Base-by-base conservation (phyloP, 2,888 invertebrate species). In the Caenorhabditis virilis region DNA sequence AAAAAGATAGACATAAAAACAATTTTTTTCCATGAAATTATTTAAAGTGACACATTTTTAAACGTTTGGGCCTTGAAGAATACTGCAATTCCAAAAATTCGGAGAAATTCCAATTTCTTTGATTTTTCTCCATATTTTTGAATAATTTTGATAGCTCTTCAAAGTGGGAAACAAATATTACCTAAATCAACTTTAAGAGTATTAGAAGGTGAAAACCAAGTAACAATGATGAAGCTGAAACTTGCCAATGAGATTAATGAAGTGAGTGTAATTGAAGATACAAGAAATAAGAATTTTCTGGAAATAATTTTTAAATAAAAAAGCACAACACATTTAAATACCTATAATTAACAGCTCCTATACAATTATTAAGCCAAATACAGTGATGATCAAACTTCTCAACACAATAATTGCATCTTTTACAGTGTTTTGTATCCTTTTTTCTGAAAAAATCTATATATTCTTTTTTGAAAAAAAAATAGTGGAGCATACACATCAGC, bases 301-400 rank as follows among this genome's bases (percentile, higher is more conserved):
- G 20, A 38, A 45, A 15, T 23, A 42, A 23, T 23, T 23, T 9
- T 4, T 23, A 4, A 23, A 20, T 42, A 2, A n/a, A 27, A 33
- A 2, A 20, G 11, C 41, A 45, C 20, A 16, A n/a, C 11, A 27
- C 27, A 16, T 16, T 18, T 18, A 6, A 49, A 39, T 46, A 78
- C 76, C 58, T 63, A 45, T 80, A 80, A 45, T 80, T 80, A n/a
- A 47, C 61, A 3, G 55, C 53, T 11, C 97, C 97, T 65, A 97
- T 89, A 86, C 97, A 97, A 85, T 93, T 95, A 87, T 97, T 97
- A 75, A 97, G 87, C 95, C 97, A 97, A 87, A 94, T 93, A 87
- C 95, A 97, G 85, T 97, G 95, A 85, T 95, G 95, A 84, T 97
- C 95, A 85, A 97, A 97, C 59, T 89, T 88, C 15, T 90, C 89